Evolutionary conservation across 1,140 invertebrate genomes (phyloP).

Genomic region (Goniozus legneri): DNA sequence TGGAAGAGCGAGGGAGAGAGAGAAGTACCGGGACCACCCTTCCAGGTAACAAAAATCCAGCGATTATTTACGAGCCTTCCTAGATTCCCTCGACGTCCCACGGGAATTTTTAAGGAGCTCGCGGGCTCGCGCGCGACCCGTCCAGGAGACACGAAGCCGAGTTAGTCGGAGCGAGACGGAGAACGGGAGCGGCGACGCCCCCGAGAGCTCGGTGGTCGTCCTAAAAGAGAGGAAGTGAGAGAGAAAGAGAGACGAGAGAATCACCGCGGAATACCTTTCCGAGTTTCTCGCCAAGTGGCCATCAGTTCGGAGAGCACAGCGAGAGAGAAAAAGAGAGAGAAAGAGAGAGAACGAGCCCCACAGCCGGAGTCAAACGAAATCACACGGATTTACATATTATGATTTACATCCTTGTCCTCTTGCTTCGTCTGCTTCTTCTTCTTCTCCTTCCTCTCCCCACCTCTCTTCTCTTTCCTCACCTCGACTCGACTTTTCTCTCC

Average conservation of each 20-base stretch:
- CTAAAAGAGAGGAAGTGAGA: background rate
- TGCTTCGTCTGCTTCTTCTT: conserved; percentile 19
- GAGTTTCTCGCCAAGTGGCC: conserved; percentile 41
- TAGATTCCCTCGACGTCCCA: background rate
- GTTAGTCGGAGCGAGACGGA: background rate
- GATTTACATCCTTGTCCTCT: conserved; percentile 48
- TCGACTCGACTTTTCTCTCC: background rate
- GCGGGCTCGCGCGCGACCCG: no score
- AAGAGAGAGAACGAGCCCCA: no score
- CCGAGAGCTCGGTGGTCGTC: background rate
- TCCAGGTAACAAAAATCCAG: no score
- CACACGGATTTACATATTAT: conserved; percentile 51
- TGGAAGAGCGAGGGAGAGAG: no score
- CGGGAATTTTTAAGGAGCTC: background rate
- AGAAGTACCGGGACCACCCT: no score
- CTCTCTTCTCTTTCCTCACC: conserved; percentile 15
- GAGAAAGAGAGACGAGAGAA: conserved; percentile 20
- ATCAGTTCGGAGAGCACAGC: conserved; percentile 37
- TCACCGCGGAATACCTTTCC: conserved; percentile 29
- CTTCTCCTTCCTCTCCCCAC: conserved; percentile 10
- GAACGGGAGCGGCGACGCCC: background rate
- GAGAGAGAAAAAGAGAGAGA: no score
- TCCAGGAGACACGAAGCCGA: background rate
- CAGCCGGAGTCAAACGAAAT: conserved; percentile 43
- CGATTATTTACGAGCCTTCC: background rate